These are phyloP conservation scores for Parus major DNA, from an alignment of 2,113 vertebrate species.

Conservation along the genomic window DNA sequence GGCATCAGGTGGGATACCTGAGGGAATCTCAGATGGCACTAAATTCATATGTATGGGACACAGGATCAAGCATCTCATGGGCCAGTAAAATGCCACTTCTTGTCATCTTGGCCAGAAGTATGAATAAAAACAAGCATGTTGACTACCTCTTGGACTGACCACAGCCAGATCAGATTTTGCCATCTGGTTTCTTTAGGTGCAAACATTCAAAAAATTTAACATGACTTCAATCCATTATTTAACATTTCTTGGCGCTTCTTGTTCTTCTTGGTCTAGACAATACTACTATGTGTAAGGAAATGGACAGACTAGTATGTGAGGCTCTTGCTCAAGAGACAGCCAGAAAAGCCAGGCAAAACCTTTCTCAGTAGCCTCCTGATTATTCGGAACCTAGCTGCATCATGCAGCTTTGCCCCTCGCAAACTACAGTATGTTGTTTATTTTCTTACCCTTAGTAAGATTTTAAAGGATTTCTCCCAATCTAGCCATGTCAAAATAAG, in stretches of 20 bases:
- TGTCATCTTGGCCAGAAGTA: neutral
- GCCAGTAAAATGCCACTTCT: neutral
- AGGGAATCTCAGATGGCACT: neutral
- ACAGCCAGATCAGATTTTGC: neutral
- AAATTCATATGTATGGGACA: neutral
- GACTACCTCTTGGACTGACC: neutral
- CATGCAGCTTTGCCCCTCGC: neutral
- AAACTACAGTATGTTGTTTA: rapidly evolving
- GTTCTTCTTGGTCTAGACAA: neutral
- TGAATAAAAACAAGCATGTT: neutral
- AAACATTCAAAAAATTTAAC: neutral
- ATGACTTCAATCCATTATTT: neutral
- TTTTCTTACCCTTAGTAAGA: neutral
- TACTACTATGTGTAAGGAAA: neutral
- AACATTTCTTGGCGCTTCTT: neutral
- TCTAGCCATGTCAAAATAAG: neutral
- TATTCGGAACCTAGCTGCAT: neutral
- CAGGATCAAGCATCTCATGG: neutral
- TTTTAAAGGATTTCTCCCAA: neutral
- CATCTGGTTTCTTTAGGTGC: neutral
- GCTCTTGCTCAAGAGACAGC: neutral
- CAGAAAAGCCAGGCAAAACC: neutral
- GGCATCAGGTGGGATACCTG: rapidly evolving
- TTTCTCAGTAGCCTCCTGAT: neutral
- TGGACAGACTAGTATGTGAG: neutral